A percentile compares a stretch with the other conserved stretches of the same genome.
These are phyloP conservation scores for Kuschelorhynchus macadamiae DNA, from an alignment of 2,888 invertebrate genomes.

Conservation along the genomic window DNA sequence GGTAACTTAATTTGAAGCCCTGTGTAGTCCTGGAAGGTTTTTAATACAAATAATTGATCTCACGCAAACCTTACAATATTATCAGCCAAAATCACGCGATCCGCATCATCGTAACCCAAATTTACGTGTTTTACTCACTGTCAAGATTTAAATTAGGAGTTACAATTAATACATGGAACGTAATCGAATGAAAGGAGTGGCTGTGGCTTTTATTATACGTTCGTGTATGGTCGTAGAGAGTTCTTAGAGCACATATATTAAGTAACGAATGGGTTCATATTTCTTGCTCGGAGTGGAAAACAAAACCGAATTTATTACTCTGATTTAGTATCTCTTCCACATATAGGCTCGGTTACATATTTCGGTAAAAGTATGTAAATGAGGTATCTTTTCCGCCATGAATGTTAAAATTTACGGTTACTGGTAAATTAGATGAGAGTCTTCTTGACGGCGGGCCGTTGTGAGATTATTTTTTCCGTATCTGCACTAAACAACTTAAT, in stretches of 20 bases:
- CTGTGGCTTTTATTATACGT: slow-evolving; percentile 43
- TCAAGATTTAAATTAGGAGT: slow-evolving; percentile 47
- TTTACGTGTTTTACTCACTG: slow-evolving; percentile 45
- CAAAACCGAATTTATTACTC: slow-evolving; percentile 43
- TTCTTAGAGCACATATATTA: slow-evolving; percentile 37
- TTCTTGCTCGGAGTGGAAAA: slow-evolving; percentile 45
- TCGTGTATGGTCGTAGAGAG: slow-evolving; percentile 36
- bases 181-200: slow-evolving; percentile 40
- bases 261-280: slow-evolving; percentile 43
- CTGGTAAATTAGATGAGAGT: slow-evolving; percentile 13
- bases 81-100: too few relatives aligned
- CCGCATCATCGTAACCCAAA: too few relatives aligned
- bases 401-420: slow-evolving; percentile 17
- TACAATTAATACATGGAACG: slow-evolving; percentile 40
- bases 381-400: slow-evolving; percentile 35
- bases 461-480: too few relatives aligned
- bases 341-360: slow-evolving; percentile 47
- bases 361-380: slow-evolving; percentile 48
- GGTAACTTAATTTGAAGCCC: too few relatives aligned
- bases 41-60: too few relatives aligned
- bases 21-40: too few relatives aligned
- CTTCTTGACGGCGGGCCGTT: neutral
- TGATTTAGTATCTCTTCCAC: slow-evolving; percentile 40
- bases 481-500: too few relatives aligned
- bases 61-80: too few relatives aligned